Conservation (phyloP, 1,140 invertebrate species). For the Trichoplusia ni region DNA sequence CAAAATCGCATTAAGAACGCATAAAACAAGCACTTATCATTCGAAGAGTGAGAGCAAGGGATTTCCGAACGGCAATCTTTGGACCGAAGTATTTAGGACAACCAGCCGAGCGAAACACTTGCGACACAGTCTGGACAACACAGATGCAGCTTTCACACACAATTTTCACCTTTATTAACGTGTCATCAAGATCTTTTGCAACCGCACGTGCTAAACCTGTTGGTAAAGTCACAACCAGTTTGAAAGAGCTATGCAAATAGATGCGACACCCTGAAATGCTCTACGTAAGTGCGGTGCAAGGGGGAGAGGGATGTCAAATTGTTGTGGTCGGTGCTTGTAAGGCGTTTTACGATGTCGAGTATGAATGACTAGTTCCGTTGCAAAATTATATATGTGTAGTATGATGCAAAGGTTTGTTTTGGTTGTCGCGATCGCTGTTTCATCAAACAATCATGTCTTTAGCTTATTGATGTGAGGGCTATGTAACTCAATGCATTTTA, state of each 20-base stretch:
- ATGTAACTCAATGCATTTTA: too few species aligned
- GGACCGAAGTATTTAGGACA: conserved; percentile 62
- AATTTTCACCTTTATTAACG: conserved; percentile 47
- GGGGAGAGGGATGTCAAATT: neutral
- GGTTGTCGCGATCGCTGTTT: neutral
- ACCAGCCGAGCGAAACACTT: conserved; percentile 51
- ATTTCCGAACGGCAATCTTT: conserved; percentile 57
- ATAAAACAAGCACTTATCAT: conserved; percentile 9
- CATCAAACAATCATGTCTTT: neutral
- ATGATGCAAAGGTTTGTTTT: conserved; percentile 18
- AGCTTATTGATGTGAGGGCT: too few species aligned
- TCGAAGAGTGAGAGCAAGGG: conserved; percentile 44
- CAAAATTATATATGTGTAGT: conserved; percentile 35
- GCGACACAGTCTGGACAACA: conserved; percentile 45
- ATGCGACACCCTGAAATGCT: neutral
- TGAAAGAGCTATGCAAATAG: conserved; percentile 31
- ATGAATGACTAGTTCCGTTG: conserved; percentile 45
- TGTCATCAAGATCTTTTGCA: conserved; percentile 30
- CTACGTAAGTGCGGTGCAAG: neutral
- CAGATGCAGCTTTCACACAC: conserved; percentile 24
- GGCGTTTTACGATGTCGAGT: conserved; percentile 28
- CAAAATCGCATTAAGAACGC: conserved; percentile 17
- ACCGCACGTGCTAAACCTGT: conserved; percentile 35
- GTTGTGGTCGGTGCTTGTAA: neutral
- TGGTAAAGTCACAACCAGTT: conserved; percentile 28